phyloP scores from a whole-genome alignment of 2,113 vertebrate species.

The Cryptomyrus ogoouensis region DNA sequence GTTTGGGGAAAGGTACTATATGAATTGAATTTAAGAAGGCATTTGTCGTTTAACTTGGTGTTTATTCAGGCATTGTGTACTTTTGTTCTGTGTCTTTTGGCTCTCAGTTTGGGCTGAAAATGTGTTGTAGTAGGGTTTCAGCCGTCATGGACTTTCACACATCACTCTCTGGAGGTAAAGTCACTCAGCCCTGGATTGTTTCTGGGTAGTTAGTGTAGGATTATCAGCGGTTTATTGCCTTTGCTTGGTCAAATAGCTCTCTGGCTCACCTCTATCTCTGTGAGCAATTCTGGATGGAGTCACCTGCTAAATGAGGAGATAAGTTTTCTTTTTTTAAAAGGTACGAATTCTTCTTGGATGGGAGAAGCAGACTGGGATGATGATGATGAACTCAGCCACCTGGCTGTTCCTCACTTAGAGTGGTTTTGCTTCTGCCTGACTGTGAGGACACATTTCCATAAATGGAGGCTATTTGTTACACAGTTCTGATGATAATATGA shows the following conservation, averaged over 20 bases:
- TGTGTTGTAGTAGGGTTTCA: background rate
- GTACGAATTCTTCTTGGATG: background rate
- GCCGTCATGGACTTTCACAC: background rate
- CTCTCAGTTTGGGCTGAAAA: background rate
- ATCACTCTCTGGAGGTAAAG: background rate
- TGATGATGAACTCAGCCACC: background rate
- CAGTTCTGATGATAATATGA: background rate
- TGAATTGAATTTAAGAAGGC: background rate
- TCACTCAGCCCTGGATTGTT: background rate
- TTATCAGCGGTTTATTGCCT: background rate
- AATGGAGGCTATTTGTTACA: background rate
- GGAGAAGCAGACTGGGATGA: background rate
- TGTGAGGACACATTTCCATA: background rate
- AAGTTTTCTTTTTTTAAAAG: background rate
- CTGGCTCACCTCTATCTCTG: background rate
- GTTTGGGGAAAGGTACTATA: background rate
- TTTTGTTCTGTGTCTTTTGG: background rate
- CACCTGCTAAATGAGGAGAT: background rate
- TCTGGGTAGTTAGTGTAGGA: background rate
- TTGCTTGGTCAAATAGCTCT: background rate
- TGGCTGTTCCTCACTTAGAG: background rate
- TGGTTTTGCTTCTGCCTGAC: background rate
- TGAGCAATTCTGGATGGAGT: background rate
- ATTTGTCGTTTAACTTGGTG: background rate
- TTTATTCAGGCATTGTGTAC: background rate